Evolutionary conservation across 2,797 vertebrate species (phyloP), one percentile per base, ranked within the genome.

Genomic region (Catamblyrhynchus diadema): DNA sequence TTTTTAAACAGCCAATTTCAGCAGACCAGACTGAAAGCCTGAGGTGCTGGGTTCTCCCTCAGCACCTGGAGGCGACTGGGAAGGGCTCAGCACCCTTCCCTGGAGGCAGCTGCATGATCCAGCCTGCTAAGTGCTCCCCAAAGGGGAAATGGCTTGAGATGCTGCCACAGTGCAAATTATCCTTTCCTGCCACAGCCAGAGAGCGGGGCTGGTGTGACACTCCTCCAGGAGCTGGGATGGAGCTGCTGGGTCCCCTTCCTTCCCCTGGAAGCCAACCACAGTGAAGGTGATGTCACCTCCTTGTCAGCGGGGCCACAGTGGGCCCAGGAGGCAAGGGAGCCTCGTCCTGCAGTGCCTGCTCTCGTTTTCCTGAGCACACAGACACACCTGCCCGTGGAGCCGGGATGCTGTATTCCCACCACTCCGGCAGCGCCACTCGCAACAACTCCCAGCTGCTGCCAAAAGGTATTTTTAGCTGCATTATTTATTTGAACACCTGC

Each of bases 401-500:
- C 74, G 86, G 98, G 98, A 97, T 94, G 90, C 95, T 97, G 84
- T 86, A 93, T 96, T 95, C 98, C 96, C 93, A 93, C 96, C 82
- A 91, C 90, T 95, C 94, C 80, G 50, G 96, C 95, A 93, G 70
- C 17, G 91, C 90, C 24, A 23, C 97, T 97, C 77, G 59, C 95
- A 97, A 98, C 97, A 97, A 97, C 98, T 98, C 98, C 98, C 98
- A 98, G 98, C 98, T 99, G 98, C 98, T 97, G 93, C 90, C 88
- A 88, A 94, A 97, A 95, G 97, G 98, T 99, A 98, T 99, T 99
- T 99, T 98, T 98, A 98, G 98, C 97, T 97, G 94, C 97, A 96
- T 98, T 98, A 98, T 98, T 98, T 98, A 99, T 98, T 98, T 98
- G 98, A 98, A 98, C 98, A 99, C 98, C 98, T 98, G 98, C 98